phyloP scores from a whole-genome alignment of 2,797 vertebrate genomes.

The Cetoscarus ocellatus region DNA sequence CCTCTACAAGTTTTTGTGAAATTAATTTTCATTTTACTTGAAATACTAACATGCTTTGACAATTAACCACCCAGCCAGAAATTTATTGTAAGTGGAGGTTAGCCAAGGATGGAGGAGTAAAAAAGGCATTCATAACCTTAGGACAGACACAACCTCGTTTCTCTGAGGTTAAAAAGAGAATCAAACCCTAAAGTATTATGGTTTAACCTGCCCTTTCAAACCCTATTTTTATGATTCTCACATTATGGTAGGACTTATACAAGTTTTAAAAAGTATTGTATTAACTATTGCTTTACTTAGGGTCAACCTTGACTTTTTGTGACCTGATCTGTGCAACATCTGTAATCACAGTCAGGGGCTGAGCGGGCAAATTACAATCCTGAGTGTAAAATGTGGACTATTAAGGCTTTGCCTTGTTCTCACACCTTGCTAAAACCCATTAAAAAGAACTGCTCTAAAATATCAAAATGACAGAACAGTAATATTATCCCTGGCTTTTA shows the following conservation, averaged over 20 bases:
- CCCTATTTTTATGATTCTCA: neutral
- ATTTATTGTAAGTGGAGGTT: conserved; percentile 4
- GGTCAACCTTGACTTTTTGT: neutral
- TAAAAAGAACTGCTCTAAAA: conserved; percentile 25
- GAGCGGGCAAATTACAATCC: neutral
- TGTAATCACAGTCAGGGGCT: neutral
- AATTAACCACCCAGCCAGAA: neutral
- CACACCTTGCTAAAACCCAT: conserved; percentile 14
- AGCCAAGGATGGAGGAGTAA: neutral
- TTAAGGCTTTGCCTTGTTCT: conserved; percentile 1
- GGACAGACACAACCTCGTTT: neutral
- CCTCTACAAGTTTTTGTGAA: neutral
- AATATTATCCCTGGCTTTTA: conserved; percentile 18
- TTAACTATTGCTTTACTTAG: too few species aligned
- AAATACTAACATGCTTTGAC: neutral
- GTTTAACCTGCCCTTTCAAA: neutral
- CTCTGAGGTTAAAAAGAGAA: neutral
- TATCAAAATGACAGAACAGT: conserved; percentile 27
- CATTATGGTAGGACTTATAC: too few species aligned
- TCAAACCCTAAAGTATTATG: neutral
- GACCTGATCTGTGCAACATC: neutral
- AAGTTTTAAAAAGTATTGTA: too few species aligned
- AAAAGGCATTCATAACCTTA: neutral
- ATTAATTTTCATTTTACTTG: neutral
- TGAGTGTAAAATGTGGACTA: neutral